Conservation (phyloP, 2,113 vertebrate species). For the Hippocampus guttulatus region DNA sequence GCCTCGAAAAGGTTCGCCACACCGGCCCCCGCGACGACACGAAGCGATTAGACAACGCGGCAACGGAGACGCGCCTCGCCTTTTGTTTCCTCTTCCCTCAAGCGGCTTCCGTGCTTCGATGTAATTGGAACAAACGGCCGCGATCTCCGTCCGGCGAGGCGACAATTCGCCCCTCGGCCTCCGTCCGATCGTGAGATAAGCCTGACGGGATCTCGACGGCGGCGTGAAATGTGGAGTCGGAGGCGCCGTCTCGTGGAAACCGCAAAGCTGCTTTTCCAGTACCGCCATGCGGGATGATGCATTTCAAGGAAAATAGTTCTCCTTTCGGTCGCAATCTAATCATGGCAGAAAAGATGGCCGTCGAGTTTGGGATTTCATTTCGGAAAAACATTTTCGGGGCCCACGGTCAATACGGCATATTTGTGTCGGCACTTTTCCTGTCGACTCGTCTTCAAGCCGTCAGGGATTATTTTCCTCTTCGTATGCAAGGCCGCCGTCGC, state of each 20-base stretch:
- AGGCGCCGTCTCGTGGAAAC: background rate
- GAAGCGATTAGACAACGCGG: background rate
- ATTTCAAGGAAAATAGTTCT: no score
- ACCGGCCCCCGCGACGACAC: no score
- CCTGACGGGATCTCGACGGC: background rate
- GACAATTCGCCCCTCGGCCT: background rate
- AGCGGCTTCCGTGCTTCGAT: background rate
- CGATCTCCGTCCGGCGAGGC: background rate
- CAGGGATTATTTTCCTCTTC: conserved; percentile 3
- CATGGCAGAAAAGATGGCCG: background rate
- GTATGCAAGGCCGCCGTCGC: background rate
- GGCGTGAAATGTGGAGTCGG: background rate
- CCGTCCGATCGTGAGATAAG: background rate
- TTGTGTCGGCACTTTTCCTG: background rate
- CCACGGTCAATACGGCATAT: background rate
- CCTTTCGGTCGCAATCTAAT: no score
- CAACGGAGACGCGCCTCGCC: no score
- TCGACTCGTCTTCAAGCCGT: background rate
- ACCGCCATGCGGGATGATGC: no score
- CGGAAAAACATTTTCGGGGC: background rate
- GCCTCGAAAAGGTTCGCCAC: background rate
- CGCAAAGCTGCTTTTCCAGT: no score
- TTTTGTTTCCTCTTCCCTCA: background rate
- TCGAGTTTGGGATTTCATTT: background rate
- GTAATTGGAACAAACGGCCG: conserved; percentile 3